phyloP scores from a whole-genome alignment of 2,888 invertebrate species.

The Ochropleura plecta region DNA sequence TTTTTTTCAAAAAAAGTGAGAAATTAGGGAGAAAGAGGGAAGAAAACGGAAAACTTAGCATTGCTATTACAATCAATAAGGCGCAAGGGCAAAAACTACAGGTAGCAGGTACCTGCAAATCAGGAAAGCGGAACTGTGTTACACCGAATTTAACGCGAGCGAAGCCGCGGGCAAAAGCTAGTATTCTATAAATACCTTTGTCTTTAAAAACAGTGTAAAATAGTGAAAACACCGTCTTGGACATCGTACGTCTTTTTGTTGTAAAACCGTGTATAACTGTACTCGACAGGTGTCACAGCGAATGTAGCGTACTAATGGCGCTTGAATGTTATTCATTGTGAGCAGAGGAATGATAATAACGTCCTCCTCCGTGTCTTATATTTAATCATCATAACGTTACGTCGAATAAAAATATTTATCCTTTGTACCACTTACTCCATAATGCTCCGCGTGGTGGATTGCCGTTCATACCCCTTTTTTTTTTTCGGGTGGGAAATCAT shows the following conservation, averaged over 20 bases:
- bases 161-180: no score
- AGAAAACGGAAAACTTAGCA: no score
- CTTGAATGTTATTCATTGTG: constrained; percentile 21
- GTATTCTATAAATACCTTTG: constrained; percentile 30
- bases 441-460: no score
- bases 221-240: background rate
- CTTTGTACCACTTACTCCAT: background rate
- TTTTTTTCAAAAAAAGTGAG: no score
- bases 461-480: no score
- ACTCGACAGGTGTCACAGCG: constrained; percentile 32
- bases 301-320: constrained; percentile 17
- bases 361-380: constrained; percentile 2
- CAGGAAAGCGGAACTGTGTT: no score
- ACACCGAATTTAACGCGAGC: no score
- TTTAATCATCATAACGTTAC: background rate
- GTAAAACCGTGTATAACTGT: constrained; percentile 25
- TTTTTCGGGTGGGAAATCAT: no score
- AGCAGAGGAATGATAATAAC: constrained; percentile 21
- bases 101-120: no score
- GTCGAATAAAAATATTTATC: constrained; percentile 6
- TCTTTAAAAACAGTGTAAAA: background rate
- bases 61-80: no score
- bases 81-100: no score
- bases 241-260: constrained; percentile 11
- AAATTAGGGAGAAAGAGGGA: no score